These are phyloP conservation scores for Excalfactoria chinensis DNA, from an alignment of 2,113 vertebrate genomes.

Conservation along the genomic window DNA sequence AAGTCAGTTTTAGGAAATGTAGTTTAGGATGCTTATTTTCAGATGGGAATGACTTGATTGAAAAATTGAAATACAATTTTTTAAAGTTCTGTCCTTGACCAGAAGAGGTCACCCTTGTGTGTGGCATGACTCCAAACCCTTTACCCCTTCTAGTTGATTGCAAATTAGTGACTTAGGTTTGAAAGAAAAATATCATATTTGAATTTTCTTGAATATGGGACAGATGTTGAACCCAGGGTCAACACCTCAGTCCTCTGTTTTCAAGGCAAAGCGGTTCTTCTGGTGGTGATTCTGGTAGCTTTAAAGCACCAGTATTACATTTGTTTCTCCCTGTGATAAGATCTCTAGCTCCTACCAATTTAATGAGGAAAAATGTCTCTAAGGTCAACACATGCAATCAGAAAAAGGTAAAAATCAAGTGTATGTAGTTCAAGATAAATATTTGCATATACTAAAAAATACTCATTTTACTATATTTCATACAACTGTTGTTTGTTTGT, in stretches of 20 bases:
- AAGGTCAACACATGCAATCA: neutral
- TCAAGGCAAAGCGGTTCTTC: neutral
- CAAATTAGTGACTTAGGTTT: neutral
- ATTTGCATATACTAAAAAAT: neutral
- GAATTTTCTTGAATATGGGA: neutral
- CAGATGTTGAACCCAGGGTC: neutral
- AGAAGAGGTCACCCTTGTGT: conserved; percentile 59
- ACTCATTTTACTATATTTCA: neutral
- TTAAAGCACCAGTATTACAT: neutral
- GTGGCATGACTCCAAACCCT: neutral
- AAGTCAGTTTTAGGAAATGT: neutral
- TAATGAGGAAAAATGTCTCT: neutral
- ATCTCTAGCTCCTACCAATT: neutral
- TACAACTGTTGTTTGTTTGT: too few relatives aligned
- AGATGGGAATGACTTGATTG: neutral
- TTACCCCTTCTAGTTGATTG: neutral
- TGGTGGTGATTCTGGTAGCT: neutral
- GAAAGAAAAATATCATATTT: neutral
- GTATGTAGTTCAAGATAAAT: neutral
- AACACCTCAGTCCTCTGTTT: neutral
- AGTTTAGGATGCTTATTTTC: neutral
- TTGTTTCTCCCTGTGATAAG: neutral
- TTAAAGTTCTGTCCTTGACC: conserved; percentile 18
- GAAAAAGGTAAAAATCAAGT: neutral
- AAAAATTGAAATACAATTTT: neutral